Conservation (phyloP, 2,797 vertebrate species). For the Pangasius macronema region DNA sequence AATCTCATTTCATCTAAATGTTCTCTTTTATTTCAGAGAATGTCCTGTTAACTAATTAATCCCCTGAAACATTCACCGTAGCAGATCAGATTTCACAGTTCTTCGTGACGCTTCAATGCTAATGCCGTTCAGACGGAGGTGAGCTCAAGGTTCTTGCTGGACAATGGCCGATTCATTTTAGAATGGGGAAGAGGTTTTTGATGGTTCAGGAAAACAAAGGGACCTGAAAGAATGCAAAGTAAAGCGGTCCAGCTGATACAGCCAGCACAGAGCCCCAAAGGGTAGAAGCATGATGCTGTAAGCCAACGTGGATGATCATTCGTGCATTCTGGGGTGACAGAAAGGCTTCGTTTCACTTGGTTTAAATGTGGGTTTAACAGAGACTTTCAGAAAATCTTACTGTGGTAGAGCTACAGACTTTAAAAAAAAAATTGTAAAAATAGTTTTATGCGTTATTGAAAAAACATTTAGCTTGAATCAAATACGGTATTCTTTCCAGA, state of each 20-base stretch:
- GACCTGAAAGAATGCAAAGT: neutral
- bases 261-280: neutral
- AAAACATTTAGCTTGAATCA: neutral
- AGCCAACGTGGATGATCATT: neutral
- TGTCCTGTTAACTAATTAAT: slow-evolving; percentile 67
- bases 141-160: slow-evolving; percentile 34
- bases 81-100: slow-evolving; percentile 59
- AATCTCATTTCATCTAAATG: slow-evolving; percentile 70
- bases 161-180: slow-evolving; percentile 50
- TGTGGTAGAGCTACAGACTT: neutral
- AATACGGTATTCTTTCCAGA: neutral
- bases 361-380: neutral
- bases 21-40: slow-evolving; percentile 57
- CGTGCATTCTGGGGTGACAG: neutral
- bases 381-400: neutral
- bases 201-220: slow-evolving; percentile 13
- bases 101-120: slow-evolving; percentile 45
- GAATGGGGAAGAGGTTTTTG: slow-evolving; percentile 15
- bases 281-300: neutral
- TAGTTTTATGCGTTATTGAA: neutral
- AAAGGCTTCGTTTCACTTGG: neutral
- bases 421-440: neutral
- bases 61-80: slow-evolving; percentile 65
- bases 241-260: neutral
- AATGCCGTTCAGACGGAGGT: slow-evolving; percentile 44